Evolutionary conservation across 2,888 invertebrate genomes (phyloP).

Genomic region (Andrena camellia): DNA sequence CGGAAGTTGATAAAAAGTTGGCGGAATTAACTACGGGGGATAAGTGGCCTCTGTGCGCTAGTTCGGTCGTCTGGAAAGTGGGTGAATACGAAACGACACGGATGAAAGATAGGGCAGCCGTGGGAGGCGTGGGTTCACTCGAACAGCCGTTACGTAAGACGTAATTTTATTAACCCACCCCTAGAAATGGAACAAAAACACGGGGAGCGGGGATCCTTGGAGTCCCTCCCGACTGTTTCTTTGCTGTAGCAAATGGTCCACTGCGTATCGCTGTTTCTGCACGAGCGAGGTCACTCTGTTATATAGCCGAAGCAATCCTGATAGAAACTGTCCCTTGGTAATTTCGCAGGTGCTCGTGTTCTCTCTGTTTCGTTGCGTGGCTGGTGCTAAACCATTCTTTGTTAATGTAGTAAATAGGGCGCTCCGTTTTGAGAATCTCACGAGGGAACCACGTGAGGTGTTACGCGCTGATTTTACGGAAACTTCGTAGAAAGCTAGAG

Average conservation of each 20-base stretch:
- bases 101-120: background rate
- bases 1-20: constrained; percentile 58
- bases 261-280: background rate
- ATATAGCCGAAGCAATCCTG: no score
- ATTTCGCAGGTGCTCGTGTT: no score
- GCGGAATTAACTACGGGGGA: constrained; percentile 47
- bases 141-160: constrained; percentile 40
- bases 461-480: no score
- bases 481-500: no score
- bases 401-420: no score
- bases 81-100: constrained; percentile 50
- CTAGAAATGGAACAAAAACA: constrained; percentile 38
- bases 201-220: background rate
- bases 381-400: no score
- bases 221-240: background rate
- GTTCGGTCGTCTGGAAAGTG: constrained; percentile 33
- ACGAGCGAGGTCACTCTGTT: background rate
- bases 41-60: constrained; percentile 12
- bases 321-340: no score
- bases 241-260: background rate
- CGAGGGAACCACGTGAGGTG: no score
- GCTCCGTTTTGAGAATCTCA: no score
- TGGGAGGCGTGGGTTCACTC: constrained; percentile 44
- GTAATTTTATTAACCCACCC: constrained; percentile 56
- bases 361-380: no score